These are phyloP conservation scores for Chionodraco myersi DNA, from an alignment of 2,113 vertebrate genomes.

Conservation along the genomic window DNA sequence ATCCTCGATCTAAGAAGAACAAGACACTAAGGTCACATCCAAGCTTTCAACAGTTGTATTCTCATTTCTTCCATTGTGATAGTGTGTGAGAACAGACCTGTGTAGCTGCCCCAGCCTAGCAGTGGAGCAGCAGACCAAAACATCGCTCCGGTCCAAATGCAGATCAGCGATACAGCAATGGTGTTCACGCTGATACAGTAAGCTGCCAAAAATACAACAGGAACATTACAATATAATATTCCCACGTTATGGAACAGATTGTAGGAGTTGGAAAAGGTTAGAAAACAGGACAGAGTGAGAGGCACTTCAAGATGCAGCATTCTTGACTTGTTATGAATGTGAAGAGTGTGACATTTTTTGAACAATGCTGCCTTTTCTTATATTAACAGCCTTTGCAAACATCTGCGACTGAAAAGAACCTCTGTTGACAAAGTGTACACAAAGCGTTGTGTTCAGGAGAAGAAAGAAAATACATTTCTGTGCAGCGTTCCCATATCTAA, in stretches of 20 bases:
- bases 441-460: slow-evolving; percentile 34
- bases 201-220: slow-evolving; percentile 76
- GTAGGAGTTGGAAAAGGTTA: slow-evolving; percentile 47
- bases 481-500: not conserved
- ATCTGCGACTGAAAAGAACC: slow-evolving; percentile 57
- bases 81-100: slow-evolving; percentile 78
- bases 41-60: not conserved
- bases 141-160: slow-evolving; percentile 88
- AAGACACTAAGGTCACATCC: slow-evolving; percentile 6
- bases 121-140: slow-evolving; percentile 91
- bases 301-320: slow-evolving; percentile 52
- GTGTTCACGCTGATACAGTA: slow-evolving; percentile 85
- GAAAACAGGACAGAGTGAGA: slow-evolving; percentile 52
- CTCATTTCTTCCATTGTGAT: not conserved
- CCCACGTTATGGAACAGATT: slow-evolving; percentile 3
- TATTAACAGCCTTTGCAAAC: slow-evolving; percentile 59
- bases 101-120: slow-evolving; percentile 92
- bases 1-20: slow-evolving; percentile 82
- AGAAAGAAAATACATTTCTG: slow-evolving; percentile 38
- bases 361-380: slow-evolving; percentile 75
- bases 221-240: not conserved
- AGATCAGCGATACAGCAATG: slow-evolving; percentile 82
- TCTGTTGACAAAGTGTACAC: slow-evolving; percentile 65
- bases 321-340: slow-evolving; percentile 72
- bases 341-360: slow-evolving; percentile 73